Evolutionary conservation across 2,797 vertebrate genomes (phyloP).

Genomic region (Oophaga sylvatica): DNA sequence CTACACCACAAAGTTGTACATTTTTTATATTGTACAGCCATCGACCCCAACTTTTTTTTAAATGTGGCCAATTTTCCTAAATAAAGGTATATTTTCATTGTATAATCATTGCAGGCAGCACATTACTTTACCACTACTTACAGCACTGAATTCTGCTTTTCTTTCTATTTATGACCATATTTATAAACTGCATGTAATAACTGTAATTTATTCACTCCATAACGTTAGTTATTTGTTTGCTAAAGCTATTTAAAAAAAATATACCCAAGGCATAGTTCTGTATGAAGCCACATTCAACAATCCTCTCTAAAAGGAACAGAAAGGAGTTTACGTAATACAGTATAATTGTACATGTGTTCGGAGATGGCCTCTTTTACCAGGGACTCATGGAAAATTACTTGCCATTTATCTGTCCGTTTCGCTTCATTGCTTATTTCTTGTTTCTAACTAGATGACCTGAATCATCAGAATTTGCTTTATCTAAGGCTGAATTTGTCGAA

Average conservation of each 20-base stretch:
- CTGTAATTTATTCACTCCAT: neutral
- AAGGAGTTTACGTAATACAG: neutral
- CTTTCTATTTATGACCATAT: neutral
- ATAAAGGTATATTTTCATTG: neutral
- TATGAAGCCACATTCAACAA: neutral
- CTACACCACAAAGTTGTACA: too few relatives aligned
- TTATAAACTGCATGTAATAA: neutral
- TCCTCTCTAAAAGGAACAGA: neutral
- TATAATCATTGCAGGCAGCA: neutral
- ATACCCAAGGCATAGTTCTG: neutral
- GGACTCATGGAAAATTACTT: neutral
- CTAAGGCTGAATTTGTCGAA: neutral
- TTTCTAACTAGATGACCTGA: neutral
- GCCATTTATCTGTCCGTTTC: neutral
- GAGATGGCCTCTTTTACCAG: neutral
- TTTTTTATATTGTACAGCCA: too few relatives aligned
- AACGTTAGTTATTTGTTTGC: neutral
- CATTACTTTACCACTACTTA: neutral
- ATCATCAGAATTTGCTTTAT: neutral
- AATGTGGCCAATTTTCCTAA: too few relatives aligned
- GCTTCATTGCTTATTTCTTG: neutral
- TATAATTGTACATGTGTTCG: neutral
- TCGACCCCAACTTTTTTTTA: too few relatives aligned
- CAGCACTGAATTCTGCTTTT: neutral
- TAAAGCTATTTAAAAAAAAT: neutral